Conservation (phyloP, 2,113 vertebrate species). For the Sphaerodactylus townsendi region DNA sequence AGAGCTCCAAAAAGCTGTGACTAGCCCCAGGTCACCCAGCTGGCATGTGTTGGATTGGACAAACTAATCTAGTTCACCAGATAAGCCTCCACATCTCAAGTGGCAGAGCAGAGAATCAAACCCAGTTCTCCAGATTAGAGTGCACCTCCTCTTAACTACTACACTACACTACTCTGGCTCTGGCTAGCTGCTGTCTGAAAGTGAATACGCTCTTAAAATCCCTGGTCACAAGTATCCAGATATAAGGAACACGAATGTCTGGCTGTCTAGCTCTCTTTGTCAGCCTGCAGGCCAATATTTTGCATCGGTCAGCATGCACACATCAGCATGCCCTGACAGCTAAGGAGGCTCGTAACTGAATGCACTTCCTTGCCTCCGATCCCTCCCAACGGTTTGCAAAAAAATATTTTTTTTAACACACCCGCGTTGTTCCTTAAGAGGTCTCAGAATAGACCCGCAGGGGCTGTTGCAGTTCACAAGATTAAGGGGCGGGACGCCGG, state of each 20-base stretch:
- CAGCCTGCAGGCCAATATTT: not conserved
- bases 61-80: too few species aligned
- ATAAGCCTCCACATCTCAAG: too few species aligned
- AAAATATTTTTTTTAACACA: not conserved
- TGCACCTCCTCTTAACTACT: too few species aligned
- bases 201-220: too few species aligned
- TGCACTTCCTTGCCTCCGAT: too few species aligned
- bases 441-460: constrained; percentile 18
- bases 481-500: constrained; percentile 33
- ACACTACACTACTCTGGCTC: too few species aligned
- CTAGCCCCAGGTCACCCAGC: too few species aligned
- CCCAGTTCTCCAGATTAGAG: too few species aligned
- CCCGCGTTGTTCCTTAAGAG: not conserved
- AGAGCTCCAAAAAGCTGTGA: too few species aligned
- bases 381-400: rapidly evolving
- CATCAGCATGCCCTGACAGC: not conserved
- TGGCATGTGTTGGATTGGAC: too few species aligned
- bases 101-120: too few species aligned
- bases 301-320: not conserved
- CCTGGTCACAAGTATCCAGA: not conserved
- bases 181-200: not conserved
- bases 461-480: constrained; percentile 6
- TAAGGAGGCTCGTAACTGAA: not conserved
- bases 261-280: not conserved
- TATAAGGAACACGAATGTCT: not conserved